phyloP scores from a whole-genome alignment of 2,113 vertebrate genomes.

The Engystomops pustulosus region DNA sequence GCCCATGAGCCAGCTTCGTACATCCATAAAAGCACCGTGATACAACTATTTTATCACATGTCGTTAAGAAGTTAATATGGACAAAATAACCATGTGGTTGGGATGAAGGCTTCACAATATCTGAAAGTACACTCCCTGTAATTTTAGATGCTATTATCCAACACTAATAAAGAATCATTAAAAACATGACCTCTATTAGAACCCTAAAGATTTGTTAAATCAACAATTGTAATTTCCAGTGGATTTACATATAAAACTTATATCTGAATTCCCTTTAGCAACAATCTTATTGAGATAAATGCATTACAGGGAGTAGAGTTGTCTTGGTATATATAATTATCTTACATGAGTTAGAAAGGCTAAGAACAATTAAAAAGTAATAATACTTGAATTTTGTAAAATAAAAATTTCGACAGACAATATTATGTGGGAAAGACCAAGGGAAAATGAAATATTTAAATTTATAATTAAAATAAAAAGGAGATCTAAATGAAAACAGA shows the following conservation, averaged over 20 bases:
- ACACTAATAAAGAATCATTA: neutral
- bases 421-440: constrained; percentile 19
- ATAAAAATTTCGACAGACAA: constrained; percentile 9
- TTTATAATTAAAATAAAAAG: constrained; percentile 49
- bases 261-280: constrained; percentile 48
- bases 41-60: too few relatives aligned
- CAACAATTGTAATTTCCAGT: constrained; percentile 7
- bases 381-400: constrained; percentile 39
- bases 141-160: constrained; percentile 12
- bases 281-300: constrained; percentile 49
- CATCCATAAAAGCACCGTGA: too few relatives aligned
- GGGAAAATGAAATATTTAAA: constrained; percentile 25
- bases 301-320: constrained; percentile 33
- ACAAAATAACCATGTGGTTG: neutral
- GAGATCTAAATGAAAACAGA: constrained; percentile 41
- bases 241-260: constrained; percentile 41
- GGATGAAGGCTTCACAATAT: neutral
- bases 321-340: constrained; percentile 44
- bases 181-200: neutral
- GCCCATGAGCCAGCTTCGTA: too few relatives aligned
- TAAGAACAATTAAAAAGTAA: constrained; percentile 48
- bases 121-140: neutral
- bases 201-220: neutral
- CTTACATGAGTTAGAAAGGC: constrained; percentile 18
- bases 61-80: too few relatives aligned